These are phyloP conservation scores for Eristalinus sepulchralis DNA, from an alignment of 2,888 invertebrate species.

Conservation along the genomic window DNA sequence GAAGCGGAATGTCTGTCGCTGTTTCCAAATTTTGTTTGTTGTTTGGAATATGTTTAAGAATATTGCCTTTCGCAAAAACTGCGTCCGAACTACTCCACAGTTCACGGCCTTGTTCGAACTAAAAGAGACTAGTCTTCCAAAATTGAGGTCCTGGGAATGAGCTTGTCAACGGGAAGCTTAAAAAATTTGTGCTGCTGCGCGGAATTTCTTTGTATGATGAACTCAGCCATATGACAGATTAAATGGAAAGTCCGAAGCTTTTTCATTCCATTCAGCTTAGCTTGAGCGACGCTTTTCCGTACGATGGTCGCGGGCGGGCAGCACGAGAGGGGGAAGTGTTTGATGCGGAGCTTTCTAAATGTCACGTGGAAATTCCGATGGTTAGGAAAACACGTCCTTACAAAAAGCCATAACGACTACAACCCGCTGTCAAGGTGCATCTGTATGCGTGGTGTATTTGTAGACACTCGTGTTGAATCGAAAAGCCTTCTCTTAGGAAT, in stretches of 20 bases:
- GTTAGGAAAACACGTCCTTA: conserved; percentile 58
- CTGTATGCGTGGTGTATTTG: conserved; percentile 5
- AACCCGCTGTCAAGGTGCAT: conserved; percentile 5
- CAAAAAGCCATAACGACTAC: conserved; percentile 20
- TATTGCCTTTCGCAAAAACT: conserved; percentile 41
- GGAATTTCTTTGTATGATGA: conserved; percentile 50
- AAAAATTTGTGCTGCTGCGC: conserved; percentile 44
- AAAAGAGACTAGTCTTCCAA: conserved; percentile 74
- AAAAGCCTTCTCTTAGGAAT: conserved; percentile 68
- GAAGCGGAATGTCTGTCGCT: conserved; percentile 15
- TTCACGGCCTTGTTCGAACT: conserved; percentile 80
- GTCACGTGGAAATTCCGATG: conserved; percentile 68
- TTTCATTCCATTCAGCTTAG: conserved; percentile 64
- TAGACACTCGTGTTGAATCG: conserved; percentile 52
- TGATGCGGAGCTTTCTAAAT: conserved; percentile 41
- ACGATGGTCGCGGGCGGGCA: background rate
- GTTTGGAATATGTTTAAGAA: conserved; percentile 17
- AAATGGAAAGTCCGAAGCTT: conserved; percentile 43
- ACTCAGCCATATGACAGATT: conserved; percentile 48
- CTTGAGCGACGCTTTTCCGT: background rate
- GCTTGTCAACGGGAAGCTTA: conserved; percentile 53
- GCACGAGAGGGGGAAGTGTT: background rate
- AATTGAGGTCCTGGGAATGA: conserved; percentile 78
- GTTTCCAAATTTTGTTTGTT: background rate
- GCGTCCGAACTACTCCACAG: conserved; percentile 76